Evolutionary conservation across 1,140 invertebrate genomes (phyloP).

Genomic region (Calliphora vicina): DNA sequence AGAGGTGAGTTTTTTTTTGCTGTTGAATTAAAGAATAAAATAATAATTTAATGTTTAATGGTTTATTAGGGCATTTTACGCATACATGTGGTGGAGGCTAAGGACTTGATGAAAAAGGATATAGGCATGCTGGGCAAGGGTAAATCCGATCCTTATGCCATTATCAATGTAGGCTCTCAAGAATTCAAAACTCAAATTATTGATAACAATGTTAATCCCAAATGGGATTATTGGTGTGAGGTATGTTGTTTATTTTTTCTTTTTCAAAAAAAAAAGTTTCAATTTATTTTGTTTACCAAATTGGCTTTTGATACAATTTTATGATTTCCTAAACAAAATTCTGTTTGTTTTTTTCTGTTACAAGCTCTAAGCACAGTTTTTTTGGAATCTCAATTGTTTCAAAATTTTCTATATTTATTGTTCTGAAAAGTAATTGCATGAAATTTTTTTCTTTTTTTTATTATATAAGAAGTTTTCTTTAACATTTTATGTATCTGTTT

Average conservation of each 20-base stretch:
- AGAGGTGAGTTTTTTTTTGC: slow-evolving; percentile 70
- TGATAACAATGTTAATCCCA: slow-evolving; percentile 89
- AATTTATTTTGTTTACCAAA: background rate
- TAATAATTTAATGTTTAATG: background rate
- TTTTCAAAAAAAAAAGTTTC: background rate
- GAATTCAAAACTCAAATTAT: slow-evolving; percentile 89
- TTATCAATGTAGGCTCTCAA: slow-evolving; percentile 86
- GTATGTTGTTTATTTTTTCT: slow-evolving; percentile 66
- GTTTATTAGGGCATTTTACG: slow-evolving; percentile 76
- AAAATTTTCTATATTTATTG: background rate
- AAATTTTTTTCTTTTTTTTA: background rate
- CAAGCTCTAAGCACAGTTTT: background rate
- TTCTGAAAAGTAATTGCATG: background rate
- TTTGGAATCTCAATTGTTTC: background rate
- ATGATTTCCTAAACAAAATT: background rate
- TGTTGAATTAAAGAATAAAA: no score
- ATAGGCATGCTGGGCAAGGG: slow-evolving; percentile 90
- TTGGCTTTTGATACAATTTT: slow-evolving; percentile 48
- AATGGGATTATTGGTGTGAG: slow-evolving; percentile 95
- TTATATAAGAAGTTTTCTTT: background rate
- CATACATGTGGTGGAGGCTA: slow-evolving; percentile 91
- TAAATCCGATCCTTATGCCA: slow-evolving; percentile 94
- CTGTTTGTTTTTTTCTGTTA: background rate
- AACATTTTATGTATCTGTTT: background rate
- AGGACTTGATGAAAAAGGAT: slow-evolving; percentile 91